Evolutionary conservation across 2,113 vertebrate genomes (phyloP).

Genomic region (Heterochromis multidens): DNA sequence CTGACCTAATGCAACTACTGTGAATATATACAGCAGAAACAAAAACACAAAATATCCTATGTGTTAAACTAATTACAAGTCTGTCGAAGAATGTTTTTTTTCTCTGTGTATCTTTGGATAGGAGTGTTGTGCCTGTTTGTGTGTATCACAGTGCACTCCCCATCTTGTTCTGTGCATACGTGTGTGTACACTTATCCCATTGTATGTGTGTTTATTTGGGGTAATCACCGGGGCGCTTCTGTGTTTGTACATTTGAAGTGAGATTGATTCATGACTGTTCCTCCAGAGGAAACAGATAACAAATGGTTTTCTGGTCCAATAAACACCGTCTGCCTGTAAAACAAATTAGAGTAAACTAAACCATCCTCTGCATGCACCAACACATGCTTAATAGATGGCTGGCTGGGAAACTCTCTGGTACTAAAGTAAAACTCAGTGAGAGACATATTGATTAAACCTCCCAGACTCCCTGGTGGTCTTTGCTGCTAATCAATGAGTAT

Average conservation of each 20-base stretch:
- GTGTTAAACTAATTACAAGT: not conserved
- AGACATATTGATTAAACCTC: constrained; percentile 41
- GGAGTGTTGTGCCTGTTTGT: not conserved
- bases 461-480: constrained; percentile 30
- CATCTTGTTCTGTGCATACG: not conserved
- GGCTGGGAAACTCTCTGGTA: not conserved
- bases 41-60: not conserved
- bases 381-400: constrained; percentile 1
- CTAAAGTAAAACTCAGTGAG: constrained; percentile 12
- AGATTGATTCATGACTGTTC: constrained; percentile 61
- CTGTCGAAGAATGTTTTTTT: not conserved
- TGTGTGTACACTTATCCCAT: not conserved
- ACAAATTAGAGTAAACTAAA: constrained; percentile 59
- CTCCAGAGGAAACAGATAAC: constrained; percentile 65
- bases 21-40: not conserved
- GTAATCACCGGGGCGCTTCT: constrained; percentile 64
- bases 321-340: constrained; percentile 56
- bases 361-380: constrained; percentile 12
- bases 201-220: constrained; percentile 67
- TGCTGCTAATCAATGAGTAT: constrained; percentile 42
- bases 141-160: not conserved
- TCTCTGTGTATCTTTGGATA: not conserved
- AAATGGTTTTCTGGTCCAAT: constrained; percentile 68
- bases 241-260: constrained; percentile 66
- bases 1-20: not conserved